Evolutionary conservation across 2,888 invertebrate genomes (phyloP), one percentile per base, ranked within the genome.

Genomic region (Ectropis crepuscularia): DNA sequence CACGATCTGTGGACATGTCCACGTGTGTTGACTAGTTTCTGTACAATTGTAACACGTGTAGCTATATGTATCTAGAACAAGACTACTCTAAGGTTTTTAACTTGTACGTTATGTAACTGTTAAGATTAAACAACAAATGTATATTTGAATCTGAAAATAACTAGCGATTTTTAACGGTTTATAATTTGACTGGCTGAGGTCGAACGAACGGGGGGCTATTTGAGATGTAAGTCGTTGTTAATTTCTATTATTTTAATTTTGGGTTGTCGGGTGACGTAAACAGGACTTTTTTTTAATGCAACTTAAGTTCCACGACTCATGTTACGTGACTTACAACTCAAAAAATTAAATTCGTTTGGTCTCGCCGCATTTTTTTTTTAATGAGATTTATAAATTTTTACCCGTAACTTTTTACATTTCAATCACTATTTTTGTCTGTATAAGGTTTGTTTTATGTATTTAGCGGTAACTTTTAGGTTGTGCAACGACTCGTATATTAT

Each of bases 1-100:
- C 65, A 73, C 65, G 63, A 72, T 85, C 75, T 87, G 76, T 88
- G 85, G 87, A 83, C 74, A 78, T 80, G 87, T 89, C 87, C 88
- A 80, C 86, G 79, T 82, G 77, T 80, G 76, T 77, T 73, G 67
- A 79, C 73, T 79, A 69, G 65, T 28, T 28, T 28, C 16, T 83
- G 80, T 84, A 82, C 57, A 79, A 74, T 78, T 81, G 74, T 73
- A 75, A 76, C 73, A 69, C 75, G 73, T 67, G 72, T 74, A 74
- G 63, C 53, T 76, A 74, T 80, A 78, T 80, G 78, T 82, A 80
- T 77, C 76, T 81, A 79, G 75, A 79, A 75, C 68, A 78, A 80
- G 63, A 72, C 68, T 65, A 68, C 43, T 73, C 57, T 78, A 78
- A 74, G 70, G 68, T 69, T 73, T 67, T 60, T 61, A 59, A 61